Evolutionary conservation across 2,888 invertebrate genomes (phyloP).

Genomic region (Drosophila quinaria): DNA sequence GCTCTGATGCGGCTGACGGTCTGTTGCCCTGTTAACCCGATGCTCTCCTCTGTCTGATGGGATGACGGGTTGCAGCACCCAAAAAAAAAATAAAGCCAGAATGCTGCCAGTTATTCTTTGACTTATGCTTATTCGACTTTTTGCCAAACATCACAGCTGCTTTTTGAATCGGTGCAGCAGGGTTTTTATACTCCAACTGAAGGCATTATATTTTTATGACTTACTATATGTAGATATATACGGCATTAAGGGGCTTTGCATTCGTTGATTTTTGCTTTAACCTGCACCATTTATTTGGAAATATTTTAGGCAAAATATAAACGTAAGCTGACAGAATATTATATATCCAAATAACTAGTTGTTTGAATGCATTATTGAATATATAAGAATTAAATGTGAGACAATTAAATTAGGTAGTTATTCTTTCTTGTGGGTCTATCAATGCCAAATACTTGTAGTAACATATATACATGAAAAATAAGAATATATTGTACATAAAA

Average conservation of each 20-base stretch:
- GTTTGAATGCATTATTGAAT: no score
- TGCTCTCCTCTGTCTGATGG: background rate
- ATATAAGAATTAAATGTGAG: background rate
- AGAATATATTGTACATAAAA: background rate
- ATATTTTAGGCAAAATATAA: no score
- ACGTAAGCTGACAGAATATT: no score
- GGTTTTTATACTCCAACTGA: background rate
- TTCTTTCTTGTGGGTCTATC: background rate
- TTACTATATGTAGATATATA: background rate
- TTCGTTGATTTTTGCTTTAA: background rate
- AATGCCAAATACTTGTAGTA: constrained; percentile 1
- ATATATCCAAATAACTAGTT: no score
- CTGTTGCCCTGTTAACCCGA: background rate
- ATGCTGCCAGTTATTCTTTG: constrained; percentile 16
- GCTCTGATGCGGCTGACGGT: constrained; percentile 11
- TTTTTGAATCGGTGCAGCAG: background rate
- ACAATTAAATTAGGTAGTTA: background rate
- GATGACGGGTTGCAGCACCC: constrained; percentile 5
- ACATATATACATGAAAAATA: no score
- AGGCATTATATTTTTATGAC: constrained; percentile 1
- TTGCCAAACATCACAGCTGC: constrained; percentile 1
- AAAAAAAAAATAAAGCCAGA: background rate
- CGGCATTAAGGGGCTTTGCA: background rate
- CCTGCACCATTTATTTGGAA: background rate
- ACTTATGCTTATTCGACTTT: constrained; percentile 13